Evolutionary conservation across 2,888 invertebrate species (phyloP).

Genomic region (Ferdinandea cuprea): DNA sequence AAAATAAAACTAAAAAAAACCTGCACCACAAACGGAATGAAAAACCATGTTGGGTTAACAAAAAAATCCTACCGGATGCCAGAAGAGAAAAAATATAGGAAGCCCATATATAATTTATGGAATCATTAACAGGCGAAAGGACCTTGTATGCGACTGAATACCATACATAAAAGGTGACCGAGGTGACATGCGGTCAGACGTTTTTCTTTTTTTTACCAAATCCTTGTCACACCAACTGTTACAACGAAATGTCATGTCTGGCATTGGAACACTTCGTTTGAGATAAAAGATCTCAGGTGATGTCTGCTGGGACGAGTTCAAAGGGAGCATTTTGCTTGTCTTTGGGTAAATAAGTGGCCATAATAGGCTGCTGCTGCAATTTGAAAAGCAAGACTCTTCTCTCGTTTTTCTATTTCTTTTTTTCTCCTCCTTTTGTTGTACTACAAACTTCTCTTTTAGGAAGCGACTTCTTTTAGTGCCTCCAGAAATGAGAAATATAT

Average conservation of each 20-base stretch:
- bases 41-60: conserved; percentile 28
- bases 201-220: conserved; percentile 2
- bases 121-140: conserved; percentile 69
- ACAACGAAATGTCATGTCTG: conserved; percentile 40
- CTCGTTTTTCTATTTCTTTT: not conserved
- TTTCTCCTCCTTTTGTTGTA: conserved; percentile 10
- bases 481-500: conserved; percentile 41
- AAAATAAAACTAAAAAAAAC: conserved; percentile 2
- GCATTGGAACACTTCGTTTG: conserved; percentile 49
- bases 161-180: conserved; percentile 18
- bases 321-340: conserved; percentile 39
- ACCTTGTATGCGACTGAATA: conserved; percentile 47
- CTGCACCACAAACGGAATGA: conserved; percentile 13
- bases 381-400: conserved; percentile 28
- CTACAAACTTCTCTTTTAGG: conserved; percentile 17
- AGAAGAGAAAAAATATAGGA: conserved; percentile 38
- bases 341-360: conserved; percentile 56
- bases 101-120: conserved; percentile 68
- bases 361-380: conserved; percentile 51
- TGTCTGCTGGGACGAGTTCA: conserved; percentile 52
- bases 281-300: conserved; percentile 57
- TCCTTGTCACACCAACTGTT: conserved; percentile 44
- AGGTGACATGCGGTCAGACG: conserved; percentile 65
- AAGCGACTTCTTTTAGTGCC: conserved; percentile 38
- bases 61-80: conserved; percentile 24